Evolutionary conservation across 2,113 vertebrate genomes (phyloP).

Genomic region (Recurvirostra avosetta): DNA sequence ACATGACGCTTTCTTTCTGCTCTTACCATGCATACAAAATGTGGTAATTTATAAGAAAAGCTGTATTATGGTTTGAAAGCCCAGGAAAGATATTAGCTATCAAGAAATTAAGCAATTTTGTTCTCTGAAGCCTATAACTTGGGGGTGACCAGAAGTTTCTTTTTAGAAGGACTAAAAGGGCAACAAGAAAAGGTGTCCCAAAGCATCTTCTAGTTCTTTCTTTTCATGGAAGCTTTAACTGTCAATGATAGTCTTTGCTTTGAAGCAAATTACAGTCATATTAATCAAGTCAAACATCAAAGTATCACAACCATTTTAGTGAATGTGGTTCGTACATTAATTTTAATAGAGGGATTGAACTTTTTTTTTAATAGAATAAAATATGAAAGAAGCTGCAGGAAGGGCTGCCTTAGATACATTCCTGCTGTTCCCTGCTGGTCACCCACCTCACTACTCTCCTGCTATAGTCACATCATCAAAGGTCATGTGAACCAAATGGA

Average conservation of each 20-base stretch:
- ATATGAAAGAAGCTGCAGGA: not conserved
- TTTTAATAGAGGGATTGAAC: not conserved
- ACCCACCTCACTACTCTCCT: not conserved
- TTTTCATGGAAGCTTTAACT: not conserved
- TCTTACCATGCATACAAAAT: not conserved
- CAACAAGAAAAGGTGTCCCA: not conserved
- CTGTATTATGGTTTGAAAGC: not conserved
- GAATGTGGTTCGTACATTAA: not conserved
- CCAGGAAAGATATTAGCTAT: not conserved
- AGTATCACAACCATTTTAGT: not conserved
- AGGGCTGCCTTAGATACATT: not conserved
- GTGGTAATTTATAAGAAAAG: not conserved
- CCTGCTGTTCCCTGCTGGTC: not conserved
- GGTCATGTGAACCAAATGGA: not conserved
- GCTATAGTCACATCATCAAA: not conserved
- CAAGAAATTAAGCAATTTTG: slow-evolving; percentile 17
- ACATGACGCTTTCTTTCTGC: not conserved
- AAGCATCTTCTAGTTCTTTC: not conserved
- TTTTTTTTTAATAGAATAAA: not conserved
- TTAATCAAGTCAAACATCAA: slow-evolving; percentile 31
- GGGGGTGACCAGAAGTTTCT: not conserved
- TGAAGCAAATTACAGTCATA: not conserved
- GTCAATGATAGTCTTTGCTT: not conserved
- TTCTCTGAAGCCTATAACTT: slow-evolving; percentile 9
- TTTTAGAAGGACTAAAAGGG: slow-evolving; percentile 7